Evolutionary conservation across 1,140 invertebrate species (phyloP).

Genomic region (Lordiphosa collinella): DNA sequence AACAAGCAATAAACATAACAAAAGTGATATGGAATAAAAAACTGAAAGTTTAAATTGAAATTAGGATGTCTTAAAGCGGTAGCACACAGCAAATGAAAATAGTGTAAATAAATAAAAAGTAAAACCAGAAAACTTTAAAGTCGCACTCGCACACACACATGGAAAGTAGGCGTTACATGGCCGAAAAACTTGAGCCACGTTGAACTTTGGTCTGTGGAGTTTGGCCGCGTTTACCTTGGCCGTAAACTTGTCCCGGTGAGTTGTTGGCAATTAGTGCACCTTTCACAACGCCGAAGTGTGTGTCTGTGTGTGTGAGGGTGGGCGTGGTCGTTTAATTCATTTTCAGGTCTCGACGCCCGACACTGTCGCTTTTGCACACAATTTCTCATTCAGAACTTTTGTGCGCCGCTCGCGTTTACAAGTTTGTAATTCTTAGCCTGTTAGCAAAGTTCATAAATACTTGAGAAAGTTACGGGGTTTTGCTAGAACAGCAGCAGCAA

Average conservation of each 20-base stretch:
- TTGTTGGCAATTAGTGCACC: conserved; percentile 69
- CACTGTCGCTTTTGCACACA: conserved; percentile 71
- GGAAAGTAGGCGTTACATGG: conserved; percentile 59
- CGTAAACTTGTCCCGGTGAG: conserved; percentile 69
- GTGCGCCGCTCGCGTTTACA: conserved; percentile 32
- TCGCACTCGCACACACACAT: conserved; percentile 10
- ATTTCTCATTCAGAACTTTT: conserved; percentile 73
- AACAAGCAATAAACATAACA: conserved; percentile 16
- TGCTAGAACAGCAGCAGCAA: conserved; percentile 17
- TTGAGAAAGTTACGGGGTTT: conserved; percentile 57
- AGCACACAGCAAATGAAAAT: background rate
- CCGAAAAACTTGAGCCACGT: conserved; percentile 56
- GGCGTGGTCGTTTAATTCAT: conserved; percentile 69
- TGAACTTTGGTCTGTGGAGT: conserved; percentile 65
- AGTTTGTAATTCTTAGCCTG: conserved; percentile 77
- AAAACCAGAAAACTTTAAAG: conserved; percentile 48
- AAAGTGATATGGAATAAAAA: background rate
- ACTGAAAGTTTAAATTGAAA: conserved; percentile 21
- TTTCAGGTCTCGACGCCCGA: conserved; percentile 41
- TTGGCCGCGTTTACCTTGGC: conserved; percentile 65
- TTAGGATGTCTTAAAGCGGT: conserved; percentile 22
- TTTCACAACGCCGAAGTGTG: conserved; percentile 16
- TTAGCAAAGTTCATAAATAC: conserved; percentile 78
- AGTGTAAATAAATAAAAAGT: conserved; percentile 24
- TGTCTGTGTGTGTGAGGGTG: conserved; percentile 26